Evolutionary conservation across 2,797 vertebrate genomes (phyloP).

Genomic region (Rhincodon typus): DNA sequence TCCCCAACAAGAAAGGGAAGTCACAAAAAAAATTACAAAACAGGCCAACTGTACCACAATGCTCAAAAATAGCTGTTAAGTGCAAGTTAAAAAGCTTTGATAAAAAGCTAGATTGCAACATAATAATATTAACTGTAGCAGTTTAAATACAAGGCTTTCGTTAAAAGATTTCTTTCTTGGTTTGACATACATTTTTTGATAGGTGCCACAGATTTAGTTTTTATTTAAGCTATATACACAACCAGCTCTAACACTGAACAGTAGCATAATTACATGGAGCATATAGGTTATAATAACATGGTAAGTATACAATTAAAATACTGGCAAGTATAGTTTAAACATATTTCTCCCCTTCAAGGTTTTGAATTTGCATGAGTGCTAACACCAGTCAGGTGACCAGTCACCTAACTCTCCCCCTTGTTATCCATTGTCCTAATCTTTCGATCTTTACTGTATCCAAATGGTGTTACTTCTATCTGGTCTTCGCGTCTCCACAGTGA

Average conservation of each 20-base stretch:
- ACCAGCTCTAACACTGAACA: slow-evolving; percentile 70
- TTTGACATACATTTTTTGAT: slow-evolving; percentile 60
- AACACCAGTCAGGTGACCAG: slow-evolving; percentile 62
- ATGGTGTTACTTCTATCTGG: slow-evolving; percentile 83
- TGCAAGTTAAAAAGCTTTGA: slow-evolving; percentile 76
- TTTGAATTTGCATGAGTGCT: slow-evolving; percentile 51
- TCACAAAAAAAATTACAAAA: slow-evolving; percentile 65
- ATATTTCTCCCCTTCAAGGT: slow-evolving; percentile 49
- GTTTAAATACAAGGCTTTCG: slow-evolving; percentile 85
- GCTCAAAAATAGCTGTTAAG: slow-evolving; percentile 73
- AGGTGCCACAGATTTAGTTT: slow-evolving; percentile 47
- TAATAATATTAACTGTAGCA: slow-evolving; percentile 59
- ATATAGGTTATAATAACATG: slow-evolving; percentile 58
- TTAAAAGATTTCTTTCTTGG: slow-evolving; percentile 65
- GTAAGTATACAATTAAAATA: slow-evolving; percentile 57
- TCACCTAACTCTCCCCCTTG: slow-evolving; percentile 50
- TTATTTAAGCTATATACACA: slow-evolving; percentile 68
- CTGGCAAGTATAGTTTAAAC: slow-evolving; percentile 48
- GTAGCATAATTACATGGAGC: slow-evolving; percentile 54
- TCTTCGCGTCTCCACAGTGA: slow-evolving; percentile 78
- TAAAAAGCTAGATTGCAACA: slow-evolving; percentile 77
- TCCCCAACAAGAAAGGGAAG: slow-evolving; percentile 54
- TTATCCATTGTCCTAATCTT: slow-evolving; percentile 38
- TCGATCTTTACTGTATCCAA: slow-evolving; percentile 83
- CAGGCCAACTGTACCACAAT: slow-evolving; percentile 74